These are phyloP conservation scores for Stegodyphus dumicola DNA, from an alignment of 1,140 invertebrate species.

Conservation along the genomic window DNA sequence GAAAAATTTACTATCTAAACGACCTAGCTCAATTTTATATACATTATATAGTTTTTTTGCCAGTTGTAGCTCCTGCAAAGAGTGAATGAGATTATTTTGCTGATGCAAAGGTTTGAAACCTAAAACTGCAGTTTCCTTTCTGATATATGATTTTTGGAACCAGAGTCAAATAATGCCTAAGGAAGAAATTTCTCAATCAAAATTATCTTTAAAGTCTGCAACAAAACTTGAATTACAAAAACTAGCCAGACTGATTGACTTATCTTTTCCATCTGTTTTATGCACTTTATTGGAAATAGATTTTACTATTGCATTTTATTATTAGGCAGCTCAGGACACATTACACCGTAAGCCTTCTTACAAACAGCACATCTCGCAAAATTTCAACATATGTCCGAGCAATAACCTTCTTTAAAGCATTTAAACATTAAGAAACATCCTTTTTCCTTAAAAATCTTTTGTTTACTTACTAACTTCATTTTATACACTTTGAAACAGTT, in stretches of 20 bases:
- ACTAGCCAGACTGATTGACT: background rate
- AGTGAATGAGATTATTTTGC: background rate
- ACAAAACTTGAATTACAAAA: background rate
- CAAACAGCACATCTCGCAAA: constrained; percentile 8
- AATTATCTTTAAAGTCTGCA: background rate
- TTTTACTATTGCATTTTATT: background rate
- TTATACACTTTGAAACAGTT: background rate
- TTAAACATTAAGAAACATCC: constrained; percentile 4
- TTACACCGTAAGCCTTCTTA: background rate
- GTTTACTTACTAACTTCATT: background rate
- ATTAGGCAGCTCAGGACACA: constrained; percentile 2
- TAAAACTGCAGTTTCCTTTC: background rate
- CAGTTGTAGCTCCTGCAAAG: background rate
- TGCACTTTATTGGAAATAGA: background rate
- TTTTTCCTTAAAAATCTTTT: background rate
- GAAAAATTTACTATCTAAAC: background rate
- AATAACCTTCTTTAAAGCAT: background rate
- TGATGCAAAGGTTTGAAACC: too few species aligned
- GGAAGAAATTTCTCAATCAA: background rate
- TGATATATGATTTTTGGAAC: constrained; percentile 1
- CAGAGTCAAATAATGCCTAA: background rate
- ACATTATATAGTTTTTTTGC: background rate
- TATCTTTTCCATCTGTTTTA: background rate
- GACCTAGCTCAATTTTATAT: background rate
- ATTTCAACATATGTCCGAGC: background rate